A percentile compares a stretch with the other conserved stretches of the same genome.
phyloP scores from a whole-genome alignment of 2,888 invertebrate genomes.

The Lottia scabra region DNA sequence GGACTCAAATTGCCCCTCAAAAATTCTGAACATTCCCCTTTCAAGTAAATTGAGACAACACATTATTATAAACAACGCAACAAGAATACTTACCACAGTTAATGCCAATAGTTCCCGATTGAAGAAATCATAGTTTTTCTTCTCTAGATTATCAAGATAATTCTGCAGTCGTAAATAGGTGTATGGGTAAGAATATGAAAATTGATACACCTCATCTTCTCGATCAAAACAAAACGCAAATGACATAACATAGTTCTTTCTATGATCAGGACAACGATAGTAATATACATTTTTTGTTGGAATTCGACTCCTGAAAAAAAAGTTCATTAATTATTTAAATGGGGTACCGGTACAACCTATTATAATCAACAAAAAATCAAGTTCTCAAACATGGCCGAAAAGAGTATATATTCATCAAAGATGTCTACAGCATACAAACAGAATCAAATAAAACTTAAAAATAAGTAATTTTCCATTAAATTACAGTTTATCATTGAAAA shows the following conservation, averaged over 20 bases:
- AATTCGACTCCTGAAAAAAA: slow-evolving; percentile 63
- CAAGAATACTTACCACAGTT: slow-evolving; percentile 60
- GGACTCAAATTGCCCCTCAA: too few species aligned
- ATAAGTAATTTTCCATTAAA: too few species aligned
- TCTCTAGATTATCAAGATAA: slow-evolving; percentile 82
- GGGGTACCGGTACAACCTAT: too few species aligned
- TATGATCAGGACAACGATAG: slow-evolving; percentile 88
- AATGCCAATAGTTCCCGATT: slow-evolving; percentile 75
- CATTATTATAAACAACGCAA: too few species aligned
- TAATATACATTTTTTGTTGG: slow-evolving; percentile 86
- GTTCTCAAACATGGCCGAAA: too few species aligned
- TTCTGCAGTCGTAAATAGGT: slow-evolving; percentile 92
- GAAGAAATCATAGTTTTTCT: slow-evolving; percentile 74
- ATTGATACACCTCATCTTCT: slow-evolving; percentile 95
- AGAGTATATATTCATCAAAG: too few species aligned
- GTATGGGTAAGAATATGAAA: slow-evolving; percentile 93
- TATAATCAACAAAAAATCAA: too few species aligned
- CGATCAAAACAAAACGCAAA: slow-evolving; percentile 94
- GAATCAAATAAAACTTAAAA: too few species aligned
- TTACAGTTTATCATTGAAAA: too few species aligned
- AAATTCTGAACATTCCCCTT: too few species aligned
- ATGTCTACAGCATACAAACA: too few species aligned
- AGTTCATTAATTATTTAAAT: slow-evolving; percentile 72
- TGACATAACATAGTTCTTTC: slow-evolving; percentile 89
- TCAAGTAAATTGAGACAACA: too few species aligned